Evolutionary conservation across 2,888 invertebrate species (phyloP), one percentile per base, ranked within the genome.

Genomic region (Drosophila koepferae): DNA sequence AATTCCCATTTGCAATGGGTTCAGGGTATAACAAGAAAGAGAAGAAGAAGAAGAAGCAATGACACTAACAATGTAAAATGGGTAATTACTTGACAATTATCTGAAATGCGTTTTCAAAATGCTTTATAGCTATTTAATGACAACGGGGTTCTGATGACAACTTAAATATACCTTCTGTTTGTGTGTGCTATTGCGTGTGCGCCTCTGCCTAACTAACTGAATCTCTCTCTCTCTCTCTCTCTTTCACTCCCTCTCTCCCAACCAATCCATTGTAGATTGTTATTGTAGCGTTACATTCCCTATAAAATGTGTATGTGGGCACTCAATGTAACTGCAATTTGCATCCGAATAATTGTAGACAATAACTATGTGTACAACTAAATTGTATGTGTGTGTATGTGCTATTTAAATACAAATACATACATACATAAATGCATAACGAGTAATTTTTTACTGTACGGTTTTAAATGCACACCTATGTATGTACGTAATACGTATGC

Each of bases 51-150:
- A 49, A 31, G 28, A 49, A 34, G 31, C 61, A 49, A 36, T 69
- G 56, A 58, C 67, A 64, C 68, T 72, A 81, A 88, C 82, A 86
- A 90, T 72, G 69, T 67, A 71, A 86, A 76, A 70, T 71, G 44
- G 72, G 87, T 86, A 90, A 87, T 87, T 85, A 83, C 85, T 81
- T 60, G 59, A 72, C 79, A 86, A 86, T 86, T 89, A 90, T 84
- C 74, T 79, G 75, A 89, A 90, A 83, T 90, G 66, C 71, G 85
- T 81, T 89, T 86, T 78, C 62, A 72, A 83, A 86, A 71, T 83
- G 77, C 76, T 77, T 74, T 76, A 80, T 77, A 83, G 76, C 72
- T 74, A 75, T 77, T 77, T 91, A 91, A 90, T 88, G 77, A 86
- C 82, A 89, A 75, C 82, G 83, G 69, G 66, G 72, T 71, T 81